phyloP scores from a whole-genome alignment of 64 coral and sea anemone species.

The Pocillopora verrucosa region DNA sequence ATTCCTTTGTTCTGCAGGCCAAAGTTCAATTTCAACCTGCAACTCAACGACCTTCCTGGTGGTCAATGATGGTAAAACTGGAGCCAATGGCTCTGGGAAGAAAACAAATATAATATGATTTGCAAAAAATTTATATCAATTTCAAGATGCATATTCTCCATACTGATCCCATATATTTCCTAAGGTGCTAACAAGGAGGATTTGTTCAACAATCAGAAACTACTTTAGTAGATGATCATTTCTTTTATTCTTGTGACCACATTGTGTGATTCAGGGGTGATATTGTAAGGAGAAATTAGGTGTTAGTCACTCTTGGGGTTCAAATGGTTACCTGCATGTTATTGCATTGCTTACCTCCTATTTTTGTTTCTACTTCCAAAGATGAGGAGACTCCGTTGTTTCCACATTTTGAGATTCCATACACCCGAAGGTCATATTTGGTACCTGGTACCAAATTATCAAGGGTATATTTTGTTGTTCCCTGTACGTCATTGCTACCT shows the following conservation, averaged over 20 bases:
- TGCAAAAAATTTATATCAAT: neutral
- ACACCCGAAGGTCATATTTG: neutral
- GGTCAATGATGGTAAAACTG: neutral
- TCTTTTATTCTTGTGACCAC: too few species aligned
- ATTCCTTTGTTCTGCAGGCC: neutral
- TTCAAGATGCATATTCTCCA: neutral
- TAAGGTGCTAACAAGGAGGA: too few species aligned
- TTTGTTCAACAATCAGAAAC: too few species aligned
- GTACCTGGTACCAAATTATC: neutral
- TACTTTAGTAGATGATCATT: too few species aligned
- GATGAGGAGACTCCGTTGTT: neutral
- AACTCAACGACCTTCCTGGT: neutral
- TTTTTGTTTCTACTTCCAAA: neutral
- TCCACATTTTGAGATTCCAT: neutral
- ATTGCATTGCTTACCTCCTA: neutral
- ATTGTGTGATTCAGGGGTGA: too few species aligned
- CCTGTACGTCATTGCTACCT: neutral
- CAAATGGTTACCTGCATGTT: too few species aligned
- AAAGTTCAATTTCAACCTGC: neutral
- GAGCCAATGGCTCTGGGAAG: neutral
- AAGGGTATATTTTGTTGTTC: neutral
- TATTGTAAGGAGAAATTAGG: too few species aligned
- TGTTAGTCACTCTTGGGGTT: too few species aligned
- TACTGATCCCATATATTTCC: too few species aligned
- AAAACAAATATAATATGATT: neutral